A percentile compares a stretch with the other conserved stretches of the same genome.
phyloP scores from a whole-genome alignment of 37 sponge, comb jelly and placozoan genomes.

The Ephydatia muelleri region DNA sequence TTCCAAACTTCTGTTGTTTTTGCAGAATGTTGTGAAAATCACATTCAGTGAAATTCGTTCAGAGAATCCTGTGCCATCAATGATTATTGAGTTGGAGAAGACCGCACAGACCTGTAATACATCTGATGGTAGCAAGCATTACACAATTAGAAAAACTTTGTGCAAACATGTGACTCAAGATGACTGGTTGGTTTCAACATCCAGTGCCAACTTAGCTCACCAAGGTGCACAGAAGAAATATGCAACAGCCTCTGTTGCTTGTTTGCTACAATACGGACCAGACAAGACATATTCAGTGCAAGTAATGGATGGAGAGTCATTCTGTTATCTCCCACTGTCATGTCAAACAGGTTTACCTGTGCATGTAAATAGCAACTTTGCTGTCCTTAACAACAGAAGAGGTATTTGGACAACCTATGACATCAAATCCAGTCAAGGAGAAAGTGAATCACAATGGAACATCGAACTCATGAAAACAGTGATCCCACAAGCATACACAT shows the following conservation, averaged over 20 bases:
- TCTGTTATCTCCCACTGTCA: constrained; percentile 55
- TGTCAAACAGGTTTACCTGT: constrained; percentile 68
- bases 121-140: background rate
- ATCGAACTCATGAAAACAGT: constrained; percentile 19
- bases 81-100: background rate
- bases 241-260: constrained; percentile 34
- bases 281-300: background rate
- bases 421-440: background rate
- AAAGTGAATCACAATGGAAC: constrained; percentile 53
- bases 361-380: constrained; percentile 71
- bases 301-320: constrained; percentile 27
- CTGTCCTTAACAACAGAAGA: constrained; percentile 63
- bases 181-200: background rate
- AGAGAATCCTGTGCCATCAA: background rate
- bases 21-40: constrained; percentile 22
- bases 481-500: constrained; percentile 43
- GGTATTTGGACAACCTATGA: constrained; percentile 64
- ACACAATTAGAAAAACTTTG: background rate
- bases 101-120: background rate
- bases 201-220: background rate
- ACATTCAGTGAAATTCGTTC: constrained; percentile 9
- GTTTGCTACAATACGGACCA: background rate
- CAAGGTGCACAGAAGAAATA: background rate
- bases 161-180: background rate
- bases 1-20: constrained; percentile 47